Evolutionary conservation across 2,113 vertebrate species (phyloP), one percentile per base, ranked within the genome.

Genomic region (Phaetusa simplex): DNA sequence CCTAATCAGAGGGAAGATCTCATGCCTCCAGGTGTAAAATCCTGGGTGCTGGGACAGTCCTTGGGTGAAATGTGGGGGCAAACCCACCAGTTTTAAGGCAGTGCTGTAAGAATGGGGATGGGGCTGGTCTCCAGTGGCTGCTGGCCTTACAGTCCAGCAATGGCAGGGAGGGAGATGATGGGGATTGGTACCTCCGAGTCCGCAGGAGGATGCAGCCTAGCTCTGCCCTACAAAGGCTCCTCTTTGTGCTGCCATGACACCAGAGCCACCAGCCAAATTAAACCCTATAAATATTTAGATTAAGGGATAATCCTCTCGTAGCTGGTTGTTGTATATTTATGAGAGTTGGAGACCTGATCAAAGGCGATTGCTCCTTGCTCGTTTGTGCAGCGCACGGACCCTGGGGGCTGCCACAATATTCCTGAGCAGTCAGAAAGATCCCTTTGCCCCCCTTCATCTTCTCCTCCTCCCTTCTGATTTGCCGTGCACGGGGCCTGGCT

Each of bases 81-180:
- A 45, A 2, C 3, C 23, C 49, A 0, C 22, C 24, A 3, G 4
- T 23, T 71, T 36, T 8, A 7, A 11, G 55, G 42, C 23, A 32
- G 66, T 9, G 29, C 24, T 30, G 15, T 45, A 29, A 26, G 56
- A 50, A 9, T 5, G 47, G 26, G 49, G 73, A 5, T 8, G 62
- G 45, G 49, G 12, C 55, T 23, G 43, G 38, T 56, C 65, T 24
- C 40, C 73, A 49, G 73, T 43, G 53, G n/a, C 49, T 82, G 69
- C 65, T 11, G 23, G 26, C 17, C n/a, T 36, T 42, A 7, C 0
- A 2, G 4, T 9, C 55, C 34, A 23, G 42, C 0, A 0, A 5
- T 6, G 29, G 9, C 71, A 8, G n/a, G 56, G 42, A n/a, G 17
- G 29, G 36, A 79, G 82, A 42, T 8, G 64, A 42, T 8, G 24